These are phyloP conservation scores for Poecilus cupreus DNA, from an alignment of 2,888 invertebrate species.

Conservation along the genomic window DNA sequence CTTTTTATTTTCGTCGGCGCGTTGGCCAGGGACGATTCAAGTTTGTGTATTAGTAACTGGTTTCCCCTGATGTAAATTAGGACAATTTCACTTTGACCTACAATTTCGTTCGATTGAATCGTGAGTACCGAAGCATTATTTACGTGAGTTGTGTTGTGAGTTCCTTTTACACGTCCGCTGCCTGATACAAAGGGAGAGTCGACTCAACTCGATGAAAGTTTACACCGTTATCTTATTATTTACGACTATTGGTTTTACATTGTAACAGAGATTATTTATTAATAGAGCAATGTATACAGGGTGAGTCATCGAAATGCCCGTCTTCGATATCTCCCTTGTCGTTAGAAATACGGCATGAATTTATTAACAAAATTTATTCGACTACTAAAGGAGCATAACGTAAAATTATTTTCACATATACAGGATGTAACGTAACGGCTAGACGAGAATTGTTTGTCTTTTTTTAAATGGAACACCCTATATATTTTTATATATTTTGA, in stretches of 20 bases:
- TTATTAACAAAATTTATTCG: too few relatives aligned
- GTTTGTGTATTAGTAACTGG: conserved; percentile 6
- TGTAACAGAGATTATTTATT: too few relatives aligned
- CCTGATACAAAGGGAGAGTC: not conserved
- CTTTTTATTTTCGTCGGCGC: conserved; percentile 30
- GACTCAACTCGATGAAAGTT: conserved; percentile 1
- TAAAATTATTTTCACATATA: too few relatives aligned
- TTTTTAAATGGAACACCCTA: too few relatives aligned
- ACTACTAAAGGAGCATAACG: too few relatives aligned
- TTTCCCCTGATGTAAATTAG: conserved; percentile 36
- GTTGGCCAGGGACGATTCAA: not conserved
- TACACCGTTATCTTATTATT: not conserved
- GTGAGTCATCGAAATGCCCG: too few relatives aligned
- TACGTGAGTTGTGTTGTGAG: not conserved
- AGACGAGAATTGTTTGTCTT: too few relatives aligned
- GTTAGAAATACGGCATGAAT: too few relatives aligned
- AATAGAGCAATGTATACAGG: too few relatives aligned
- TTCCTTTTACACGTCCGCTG: not conserved
- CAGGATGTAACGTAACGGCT: too few relatives aligned
- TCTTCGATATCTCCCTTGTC: too few relatives aligned
- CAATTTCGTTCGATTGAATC: not conserved
- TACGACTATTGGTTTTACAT: not conserved
- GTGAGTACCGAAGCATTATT: not conserved
- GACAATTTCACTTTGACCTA: conserved; percentile 53
- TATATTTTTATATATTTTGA: too few relatives aligned